Base-by-base conservation (phyloP, 2,888 invertebrate species). In the Xestia ashworthii region DNA sequence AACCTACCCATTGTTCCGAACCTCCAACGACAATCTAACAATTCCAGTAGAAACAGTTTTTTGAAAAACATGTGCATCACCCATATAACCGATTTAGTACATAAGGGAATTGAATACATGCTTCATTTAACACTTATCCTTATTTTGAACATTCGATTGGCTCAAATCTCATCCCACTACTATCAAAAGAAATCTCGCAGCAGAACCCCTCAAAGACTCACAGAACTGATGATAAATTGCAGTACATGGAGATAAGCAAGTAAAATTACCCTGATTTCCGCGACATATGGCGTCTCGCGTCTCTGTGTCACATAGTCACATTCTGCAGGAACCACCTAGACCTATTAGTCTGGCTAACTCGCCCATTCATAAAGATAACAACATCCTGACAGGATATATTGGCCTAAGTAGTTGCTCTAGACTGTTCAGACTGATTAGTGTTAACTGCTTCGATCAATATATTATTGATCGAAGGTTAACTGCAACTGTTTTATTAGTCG, bases 351-450 rank as follows among this genome's bases (percentile, higher is more conserved):
- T 66, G 66, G 50, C 65, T 80, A 72, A 77, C 70, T 71, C 25
- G 73, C 64, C 64, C 65, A 74, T 84, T 84, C 68, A 74, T 84
- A 65, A 71, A 50, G 84, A 83, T 84, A 81, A 71, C 71, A 73
- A 58, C 77, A 71, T 84, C 83, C 84, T 81, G 81, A 74, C 85
- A 81, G 83, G 83, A 83, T 78, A 81, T 81, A 81, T 78, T 65
- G 58, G 78, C 84, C 60, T 66, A 46, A n/a, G 65, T 50, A 73
- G 55, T 62, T 19, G 66, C 53, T 84, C 71, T 44, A 65, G 50
- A 74, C 76, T 79, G 60, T 84, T 74, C 50, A 65, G 50, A 71
- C 76, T 79, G 69, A 74, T 82, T 78, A 69, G 53, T 65, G 64
- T 46, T 55, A 75, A 64, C 74, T 80, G 65, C 68, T n/a, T n/a